These are phyloP conservation scores for Polia nebulosa DNA, from an alignment of 2,888 invertebrate genomes.

Conservation along the genomic window DNA sequence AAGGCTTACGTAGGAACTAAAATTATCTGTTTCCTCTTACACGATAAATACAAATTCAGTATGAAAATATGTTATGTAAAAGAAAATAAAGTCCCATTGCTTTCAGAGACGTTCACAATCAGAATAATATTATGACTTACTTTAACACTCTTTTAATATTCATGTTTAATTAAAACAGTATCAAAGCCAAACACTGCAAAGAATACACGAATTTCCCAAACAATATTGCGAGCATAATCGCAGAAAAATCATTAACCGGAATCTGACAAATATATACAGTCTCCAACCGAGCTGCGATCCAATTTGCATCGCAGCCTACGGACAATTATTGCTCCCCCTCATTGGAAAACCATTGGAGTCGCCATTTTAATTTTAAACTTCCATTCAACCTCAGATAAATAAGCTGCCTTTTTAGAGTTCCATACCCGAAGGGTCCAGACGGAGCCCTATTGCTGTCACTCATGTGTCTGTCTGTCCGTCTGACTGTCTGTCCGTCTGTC, in stretches of 20 bases:
- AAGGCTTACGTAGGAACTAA: not conserved
- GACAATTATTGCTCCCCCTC: slow-evolving; percentile 73
- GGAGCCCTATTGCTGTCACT: too few species aligned
- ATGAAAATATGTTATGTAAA: not conserved
- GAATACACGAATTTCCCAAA: slow-evolving; percentile 25
- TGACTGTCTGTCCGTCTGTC: too few species aligned
- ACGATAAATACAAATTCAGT: not conserved
- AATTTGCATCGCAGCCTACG: slow-evolving; percentile 71
- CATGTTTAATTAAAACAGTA: slow-evolving; percentile 10
- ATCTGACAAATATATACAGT: slow-evolving; percentile 61
- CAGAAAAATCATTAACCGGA: slow-evolving; percentile 51
- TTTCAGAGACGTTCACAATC: not conserved
- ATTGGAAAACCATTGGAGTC: slow-evolving; percentile 76
- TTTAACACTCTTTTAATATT: slow-evolving; percentile 1
- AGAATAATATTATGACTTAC: slow-evolving; percentile 17
- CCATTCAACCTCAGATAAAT: slow-evolving; percentile 67
- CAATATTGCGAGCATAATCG: slow-evolving; percentile 44
- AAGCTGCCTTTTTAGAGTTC: slow-evolving; percentile 66
- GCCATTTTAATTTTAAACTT: slow-evolving; percentile 68
- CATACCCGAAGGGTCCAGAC: too few species aligned
- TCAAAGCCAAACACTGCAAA: not conserved
- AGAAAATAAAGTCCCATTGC: not conserved
- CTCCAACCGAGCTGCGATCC: slow-evolving; percentile 61
- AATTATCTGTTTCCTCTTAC: not conserved
- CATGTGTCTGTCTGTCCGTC: too few species aligned